A percentile compares a stretch with the other conserved stretches of the same genome.
phyloP scores from a whole-genome alignment of 1,140 invertebrate genomes.

The Pseudomyrmex flavicornis region DNA sequence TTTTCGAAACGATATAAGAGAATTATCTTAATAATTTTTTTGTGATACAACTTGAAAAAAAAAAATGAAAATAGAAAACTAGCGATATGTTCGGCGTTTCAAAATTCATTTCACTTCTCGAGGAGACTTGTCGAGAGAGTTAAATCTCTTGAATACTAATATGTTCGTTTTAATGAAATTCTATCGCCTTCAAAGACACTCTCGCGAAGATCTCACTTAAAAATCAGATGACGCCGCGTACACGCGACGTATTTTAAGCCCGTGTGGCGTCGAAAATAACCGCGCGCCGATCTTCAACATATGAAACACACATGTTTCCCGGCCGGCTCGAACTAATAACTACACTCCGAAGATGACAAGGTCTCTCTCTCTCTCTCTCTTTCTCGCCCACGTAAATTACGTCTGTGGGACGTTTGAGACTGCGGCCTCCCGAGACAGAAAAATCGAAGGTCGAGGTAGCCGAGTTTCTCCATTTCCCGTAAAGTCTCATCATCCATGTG shows the following conservation, averaged over 20 bases:
- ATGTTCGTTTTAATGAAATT: conserved; percentile 7
- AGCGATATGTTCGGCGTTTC: too few species aligned
- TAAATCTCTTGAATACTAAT: not conserved
- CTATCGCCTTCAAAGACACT: conserved; percentile 1
- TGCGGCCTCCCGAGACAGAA: not conserved
- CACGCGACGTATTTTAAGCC: conserved; percentile 55
- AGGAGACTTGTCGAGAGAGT: not conserved
- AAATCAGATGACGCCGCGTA: conserved; percentile 47
- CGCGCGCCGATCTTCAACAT: conserved; percentile 54
- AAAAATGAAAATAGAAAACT: not conserved
- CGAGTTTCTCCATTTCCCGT: conserved; percentile 19
- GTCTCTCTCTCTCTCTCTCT: conserved; percentile 2
- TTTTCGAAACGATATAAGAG: not conserved
- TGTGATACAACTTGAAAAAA: not conserved
- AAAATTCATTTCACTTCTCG: not conserved
- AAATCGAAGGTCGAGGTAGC: conserved; percentile 18
- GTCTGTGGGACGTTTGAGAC: conserved; percentile 2
- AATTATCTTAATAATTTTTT: not conserved
- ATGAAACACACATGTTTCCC: conserved; percentile 68
- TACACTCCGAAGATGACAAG: conserved; percentile 65
- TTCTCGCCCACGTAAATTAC: conserved; percentile 39
- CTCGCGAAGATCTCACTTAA: conserved; percentile 51
- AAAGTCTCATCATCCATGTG: not conserved
- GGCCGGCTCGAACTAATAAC: conserved; percentile 51
- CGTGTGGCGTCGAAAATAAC: conserved; percentile 64